Evolutionary conservation across 1,140 invertebrate species (phyloP).

Genomic region (Himalopsyche phryganea): DNA sequence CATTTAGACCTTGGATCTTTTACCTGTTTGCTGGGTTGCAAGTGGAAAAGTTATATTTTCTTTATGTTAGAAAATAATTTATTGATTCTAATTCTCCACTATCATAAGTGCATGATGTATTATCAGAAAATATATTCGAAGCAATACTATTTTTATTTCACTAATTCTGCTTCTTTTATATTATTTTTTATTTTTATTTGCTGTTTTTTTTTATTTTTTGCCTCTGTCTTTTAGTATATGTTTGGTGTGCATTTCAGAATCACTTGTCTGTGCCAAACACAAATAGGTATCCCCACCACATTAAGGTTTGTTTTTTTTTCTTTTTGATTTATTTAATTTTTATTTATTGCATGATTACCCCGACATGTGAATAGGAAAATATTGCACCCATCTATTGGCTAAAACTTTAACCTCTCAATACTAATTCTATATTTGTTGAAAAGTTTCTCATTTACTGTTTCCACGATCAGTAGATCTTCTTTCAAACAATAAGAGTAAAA

Average conservation of each 20-base stretch:
- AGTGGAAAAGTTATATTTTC: too few relatives aligned
- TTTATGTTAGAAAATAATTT: too few relatives aligned
- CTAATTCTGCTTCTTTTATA: not conserved
- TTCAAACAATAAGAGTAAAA: too few relatives aligned
- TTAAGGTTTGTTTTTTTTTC: conserved; percentile 64
- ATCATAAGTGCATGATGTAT: too few relatives aligned
- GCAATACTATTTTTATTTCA: not conserved
- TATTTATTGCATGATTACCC: not conserved
- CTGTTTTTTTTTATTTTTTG: conserved; percentile 59
- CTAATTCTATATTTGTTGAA: not conserved
- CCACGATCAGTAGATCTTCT: too few relatives aligned
- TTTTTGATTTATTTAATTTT: conserved; percentile 37
- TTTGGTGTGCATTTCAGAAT: conserved; percentile 79
- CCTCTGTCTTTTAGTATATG: conserved; percentile 57
- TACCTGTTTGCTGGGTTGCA: too few relatives aligned
- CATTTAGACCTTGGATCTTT: too few relatives aligned
- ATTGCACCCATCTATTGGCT: not conserved
- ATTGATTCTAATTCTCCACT: too few relatives aligned
- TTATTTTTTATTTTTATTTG: conserved; percentile 39
- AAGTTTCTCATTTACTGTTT: too few relatives aligned
- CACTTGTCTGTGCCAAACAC: conserved; percentile 83
- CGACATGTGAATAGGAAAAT: not conserved
- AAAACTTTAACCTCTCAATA: not conserved
- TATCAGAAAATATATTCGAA: too few relatives aligned
- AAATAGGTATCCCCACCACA: conserved; percentile 76